Evolutionary conservation across 2,113 vertebrate species (phyloP).

Genomic region (Neolamprologus tretocephalus): DNA sequence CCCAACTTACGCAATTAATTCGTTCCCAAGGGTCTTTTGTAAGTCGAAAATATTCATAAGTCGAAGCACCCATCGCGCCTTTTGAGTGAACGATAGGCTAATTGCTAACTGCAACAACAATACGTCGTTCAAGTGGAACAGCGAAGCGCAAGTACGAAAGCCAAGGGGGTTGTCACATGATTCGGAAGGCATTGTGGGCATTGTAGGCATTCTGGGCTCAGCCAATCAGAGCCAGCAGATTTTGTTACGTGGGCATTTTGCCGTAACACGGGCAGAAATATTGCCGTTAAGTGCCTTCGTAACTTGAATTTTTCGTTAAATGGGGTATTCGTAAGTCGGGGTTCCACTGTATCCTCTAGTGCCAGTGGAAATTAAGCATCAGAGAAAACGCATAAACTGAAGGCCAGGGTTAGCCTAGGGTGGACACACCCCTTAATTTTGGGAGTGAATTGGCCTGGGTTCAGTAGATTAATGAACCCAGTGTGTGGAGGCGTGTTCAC

Average conservation of each 20-base stretch:
- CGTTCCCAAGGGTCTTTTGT: background rate
- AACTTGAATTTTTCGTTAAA: background rate
- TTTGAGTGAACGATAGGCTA: background rate
- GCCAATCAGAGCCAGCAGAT: background rate
- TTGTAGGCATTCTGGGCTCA: background rate
- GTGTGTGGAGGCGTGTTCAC: background rate
- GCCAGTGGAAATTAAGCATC: background rate
- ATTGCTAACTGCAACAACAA: background rate
- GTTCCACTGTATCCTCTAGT: background rate
- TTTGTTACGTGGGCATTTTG: rapidly evolving
- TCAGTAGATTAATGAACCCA: background rate
- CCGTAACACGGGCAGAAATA: background rate
- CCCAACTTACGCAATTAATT: background rate
- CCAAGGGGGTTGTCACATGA: background rate
- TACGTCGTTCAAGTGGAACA: background rate
- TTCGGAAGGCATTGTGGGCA: background rate
- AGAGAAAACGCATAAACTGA: background rate
- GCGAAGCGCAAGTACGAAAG: background rate
- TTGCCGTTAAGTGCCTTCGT: background rate
- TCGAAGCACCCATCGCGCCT: rapidly evolving
- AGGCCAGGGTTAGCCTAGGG: background rate
- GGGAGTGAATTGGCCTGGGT: rapidly evolving
- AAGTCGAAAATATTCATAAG: background rate
- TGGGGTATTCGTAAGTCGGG: rapidly evolving
- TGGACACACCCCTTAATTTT: rapidly evolving